Evolutionary conservation across 2,888 invertebrate species (phyloP), one percentile per base, ranked within the genome.

Genomic region (Oxyteleia sp.): DNA sequence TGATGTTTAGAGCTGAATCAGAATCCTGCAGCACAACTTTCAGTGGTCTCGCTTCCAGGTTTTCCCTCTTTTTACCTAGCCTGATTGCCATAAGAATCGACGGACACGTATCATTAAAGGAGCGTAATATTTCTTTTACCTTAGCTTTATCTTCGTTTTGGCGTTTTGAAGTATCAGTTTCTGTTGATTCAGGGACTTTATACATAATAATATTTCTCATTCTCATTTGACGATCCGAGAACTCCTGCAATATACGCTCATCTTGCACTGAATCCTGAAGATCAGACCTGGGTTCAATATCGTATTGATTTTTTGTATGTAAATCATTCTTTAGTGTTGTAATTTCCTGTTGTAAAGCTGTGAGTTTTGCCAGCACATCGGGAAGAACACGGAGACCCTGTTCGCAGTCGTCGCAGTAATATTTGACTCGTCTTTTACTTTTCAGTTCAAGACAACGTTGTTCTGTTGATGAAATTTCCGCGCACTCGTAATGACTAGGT

Each of bases 391-490:
- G n/a, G 4, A 55, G 29, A 1, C 35, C 32, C 1, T 35, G 4
- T 11, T 23, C 55, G 13, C 55, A 55, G 1, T 55, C 55, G 4
- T 55, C 55, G 10, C 55, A 55, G 35, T 29, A 32, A 55, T 16
- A 55, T 35, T 55, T 55, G 4, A 55, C 10, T 35, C n/a, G 32
- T 18, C 55, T 23, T 1, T 15, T 5, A 7, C 51, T 13, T 15
- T 51, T 51, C 3, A 51, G 7, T n/a, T 51, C 51, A 1, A 51
- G n/a, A 20, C 13, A 11, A 2, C 29, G 7, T 20, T 51, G 51
- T 29, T 51, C 51, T 2, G 51, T 51, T 26, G 51, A 8, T 1
- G 51, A 26, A n/a, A 51, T 18, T 26, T 51, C 8, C 3, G 51
- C 23, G n/a, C 51, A 51, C 1, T 23, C 20, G 11, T 51, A 26